Evolutionary conservation across 2,113 vertebrate species (phyloP), one percentile per base, ranked within the genome.

Genomic region (Aphyosemion australe): DNA sequence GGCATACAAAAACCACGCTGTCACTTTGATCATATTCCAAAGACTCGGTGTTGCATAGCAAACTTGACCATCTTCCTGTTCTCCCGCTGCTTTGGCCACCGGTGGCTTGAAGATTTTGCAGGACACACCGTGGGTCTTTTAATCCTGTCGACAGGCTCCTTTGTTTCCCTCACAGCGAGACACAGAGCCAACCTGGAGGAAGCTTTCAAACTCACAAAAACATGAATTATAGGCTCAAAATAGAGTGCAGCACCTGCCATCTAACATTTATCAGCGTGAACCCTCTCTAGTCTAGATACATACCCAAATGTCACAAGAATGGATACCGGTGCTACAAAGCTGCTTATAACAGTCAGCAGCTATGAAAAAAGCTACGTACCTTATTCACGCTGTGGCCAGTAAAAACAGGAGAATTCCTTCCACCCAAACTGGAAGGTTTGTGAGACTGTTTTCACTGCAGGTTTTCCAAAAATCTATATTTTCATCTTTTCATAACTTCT

Each of bases 241-340:
- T 69, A 83, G 75, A 69, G 52, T 39, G 12, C 74, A 58, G 58
- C 84, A 85, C 67, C 82, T 89, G 85, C 67, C 71, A 16, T 18
- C 51, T 72, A 74, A 76, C 66, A 65, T 82, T 82, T 69, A 59
- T 61, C 76, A 67, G 69, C 68, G 41, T 13, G 74, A 49, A 65
- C 43, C 20, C 65, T 49, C 37, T 56, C 70, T 58, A 53, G 70
- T 64, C 54, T 42, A 11, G 26, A 34, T 59, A 60, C 58, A 39
- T 60, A 65, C 49, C 84, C 82, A 81, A 86, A 81, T 84, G 69
- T 81, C 72, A 80, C 73, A 51, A 11, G 51, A 68, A 76, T 47
- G 21, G 48, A 66, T 18, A 68, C 59, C 73, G 78, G 55, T 46
- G 60, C 8, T 61, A 55, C 55, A 51, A 48, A 83, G 70, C 72